Percentiles rank a stretch among this genome's conserved stretches.
phyloP scores from a whole-genome alignment of 2,888 invertebrate species.

The Aphelenchoides bicaudatus region DNA sequence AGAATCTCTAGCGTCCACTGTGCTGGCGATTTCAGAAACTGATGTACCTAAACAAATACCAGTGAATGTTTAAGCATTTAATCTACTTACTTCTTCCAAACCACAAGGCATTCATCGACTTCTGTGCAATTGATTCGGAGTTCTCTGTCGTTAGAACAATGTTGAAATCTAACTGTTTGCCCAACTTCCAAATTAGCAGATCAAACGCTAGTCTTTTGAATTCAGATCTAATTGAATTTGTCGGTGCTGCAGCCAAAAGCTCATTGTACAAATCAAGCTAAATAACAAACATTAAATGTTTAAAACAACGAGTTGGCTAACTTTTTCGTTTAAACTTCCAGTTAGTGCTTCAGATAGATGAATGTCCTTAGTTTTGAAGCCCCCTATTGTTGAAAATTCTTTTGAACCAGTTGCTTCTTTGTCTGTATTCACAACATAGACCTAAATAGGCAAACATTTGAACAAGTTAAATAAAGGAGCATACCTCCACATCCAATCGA shows the following conservation, averaged over 20 bases:
- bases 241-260: neutral
- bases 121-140: conserved; percentile 12
- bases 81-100: conserved; percentile 10
- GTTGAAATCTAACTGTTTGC: neutral
- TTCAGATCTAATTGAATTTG: conserved; percentile 8
- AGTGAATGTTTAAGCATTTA: neutral
- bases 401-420: neutral
- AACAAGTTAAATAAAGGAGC: conserved; percentile 2
- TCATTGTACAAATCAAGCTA: neutral
- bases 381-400: neutral
- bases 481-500: too few species aligned
- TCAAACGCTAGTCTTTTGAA: conserved; percentile 10
- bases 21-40: neutral
- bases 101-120: conserved; percentile 6
- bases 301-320: too few species aligned
- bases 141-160: conserved; percentile 12
- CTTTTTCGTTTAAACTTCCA: neutral
- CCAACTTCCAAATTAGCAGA: conserved; percentile 9
- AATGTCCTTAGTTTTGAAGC: too few species aligned
- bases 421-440: neutral
- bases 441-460: neutral
- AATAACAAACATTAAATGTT: neutral
- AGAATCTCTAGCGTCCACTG: conserved; percentile 15
- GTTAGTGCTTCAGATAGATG: neutral
- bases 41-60: neutral